Conservation (phyloP, 64 coral and sea anemone species). For the Stichodactyla mertensii region DNA sequence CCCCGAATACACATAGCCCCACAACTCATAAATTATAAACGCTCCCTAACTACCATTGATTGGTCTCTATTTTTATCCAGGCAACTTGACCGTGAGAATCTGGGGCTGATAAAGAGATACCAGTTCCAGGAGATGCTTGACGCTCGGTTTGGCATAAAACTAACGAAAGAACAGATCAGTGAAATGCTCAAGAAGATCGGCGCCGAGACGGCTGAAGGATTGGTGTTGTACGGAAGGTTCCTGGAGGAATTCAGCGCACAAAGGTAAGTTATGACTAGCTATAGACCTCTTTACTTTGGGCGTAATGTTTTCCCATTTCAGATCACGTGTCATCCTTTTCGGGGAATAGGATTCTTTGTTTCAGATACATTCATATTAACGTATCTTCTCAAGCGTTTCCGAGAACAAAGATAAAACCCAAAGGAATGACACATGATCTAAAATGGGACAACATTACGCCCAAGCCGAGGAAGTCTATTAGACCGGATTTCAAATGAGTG, state of each 20-base stretch:
- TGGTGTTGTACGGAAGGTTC: conserved; percentile 64
- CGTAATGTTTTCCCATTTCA: no score
- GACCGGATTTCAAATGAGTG: no score
- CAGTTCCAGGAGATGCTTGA: conserved; percentile 79
- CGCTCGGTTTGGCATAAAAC: conserved; percentile 45
- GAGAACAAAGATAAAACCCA: no score
- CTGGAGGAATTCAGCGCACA: conserved; percentile 57
- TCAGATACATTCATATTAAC: no score
- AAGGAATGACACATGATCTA: no score
- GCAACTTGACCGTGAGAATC: conserved; percentile 67
- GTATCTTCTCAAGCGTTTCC: no score
- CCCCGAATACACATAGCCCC: neutral
- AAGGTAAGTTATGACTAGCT: conserved; percentile 29
- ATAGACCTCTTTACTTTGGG: no score
- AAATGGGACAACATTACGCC: no score
- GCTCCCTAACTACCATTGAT: neutral
- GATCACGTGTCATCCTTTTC: no score
- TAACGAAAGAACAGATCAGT: conserved; percentile 47
- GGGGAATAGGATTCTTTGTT: no score
- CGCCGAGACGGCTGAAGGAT: conserved; percentile 22
- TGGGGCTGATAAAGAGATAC: conserved; percentile 67
- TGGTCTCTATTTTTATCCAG: conserved; percentile 11
- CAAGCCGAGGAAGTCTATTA: no score
- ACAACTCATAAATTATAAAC: neutral
- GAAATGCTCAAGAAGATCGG: conserved; percentile 32